Conservation (phyloP, 1,140 invertebrate genomes). For the Euwallacea fornicatus region DNA sequence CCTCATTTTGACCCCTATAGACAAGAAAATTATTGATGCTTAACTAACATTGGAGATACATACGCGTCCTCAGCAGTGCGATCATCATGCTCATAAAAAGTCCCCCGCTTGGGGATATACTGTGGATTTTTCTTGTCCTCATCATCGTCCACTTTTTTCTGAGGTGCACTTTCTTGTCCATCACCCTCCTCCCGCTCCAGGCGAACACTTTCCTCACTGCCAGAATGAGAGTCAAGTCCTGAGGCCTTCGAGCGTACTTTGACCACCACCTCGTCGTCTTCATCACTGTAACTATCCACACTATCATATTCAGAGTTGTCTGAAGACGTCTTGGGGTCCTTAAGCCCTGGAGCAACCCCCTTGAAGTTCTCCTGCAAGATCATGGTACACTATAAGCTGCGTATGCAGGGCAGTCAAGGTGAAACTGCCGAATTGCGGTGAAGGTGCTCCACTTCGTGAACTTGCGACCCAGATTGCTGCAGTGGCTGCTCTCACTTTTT, state of each 20-base stretch:
- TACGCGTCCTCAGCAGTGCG: conserved; percentile 73
- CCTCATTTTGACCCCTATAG: conserved; percentile 29
- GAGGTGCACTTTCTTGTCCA: conserved; percentile 62
- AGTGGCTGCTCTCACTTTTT: conserved; percentile 22
- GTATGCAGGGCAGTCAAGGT: conserved; percentile 24
- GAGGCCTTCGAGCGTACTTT: conserved; percentile 40
- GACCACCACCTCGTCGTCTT: conserved; percentile 37
- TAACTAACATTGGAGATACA: conserved; percentile 35
- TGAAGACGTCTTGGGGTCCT: conserved; percentile 42
- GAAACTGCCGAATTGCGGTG: conserved; percentile 32
- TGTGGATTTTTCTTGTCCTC: conserved; percentile 95
- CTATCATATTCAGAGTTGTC: conserved; percentile 50
- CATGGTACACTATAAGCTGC: conserved; percentile 28
- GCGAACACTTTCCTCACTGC: conserved; percentile 52
- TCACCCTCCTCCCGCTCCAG: conserved; percentile 62
- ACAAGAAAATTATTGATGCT: too few species aligned
- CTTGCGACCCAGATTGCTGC: conserved; percentile 33
- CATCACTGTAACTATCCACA: conserved; percentile 48
- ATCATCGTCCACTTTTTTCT: conserved; percentile 83
- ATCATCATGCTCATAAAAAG: conserved; percentile 96
- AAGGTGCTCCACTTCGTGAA: conserved; percentile 37
- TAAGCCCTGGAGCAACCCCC: conserved; percentile 12
- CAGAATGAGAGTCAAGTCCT: conserved; percentile 40
- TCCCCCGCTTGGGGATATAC: conserved; percentile 93
- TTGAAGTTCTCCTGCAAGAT: conserved; percentile 45